Evolutionary conservation across 2,888 invertebrate species (phyloP).

Genomic region (Melieria omissa): DNA sequence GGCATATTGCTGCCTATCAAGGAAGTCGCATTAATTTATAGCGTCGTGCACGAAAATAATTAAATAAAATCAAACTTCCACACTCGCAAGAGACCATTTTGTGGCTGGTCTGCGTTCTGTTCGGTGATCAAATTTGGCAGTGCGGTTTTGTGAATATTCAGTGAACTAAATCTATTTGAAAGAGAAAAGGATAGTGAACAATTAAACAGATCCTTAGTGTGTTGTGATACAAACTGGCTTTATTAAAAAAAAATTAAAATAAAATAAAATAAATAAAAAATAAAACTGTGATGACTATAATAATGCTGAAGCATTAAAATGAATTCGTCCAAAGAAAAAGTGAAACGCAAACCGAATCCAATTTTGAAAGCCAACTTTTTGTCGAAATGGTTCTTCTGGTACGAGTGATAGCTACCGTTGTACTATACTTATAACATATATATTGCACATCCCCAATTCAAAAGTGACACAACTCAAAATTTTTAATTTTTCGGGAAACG

Average conservation of each 20-base stretch:
- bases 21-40: conserved; percentile 42
- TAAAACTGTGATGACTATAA: not conserved
- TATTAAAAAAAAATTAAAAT: conserved; percentile 14
- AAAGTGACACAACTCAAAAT: too few species aligned
- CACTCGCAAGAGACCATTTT: conserved; percentile 46
- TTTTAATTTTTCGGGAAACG: too few species aligned
- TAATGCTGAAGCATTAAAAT: conserved; percentile 42
- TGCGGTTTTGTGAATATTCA: not conserved
- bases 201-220: not conserved
- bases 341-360: conserved; percentile 70
- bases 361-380: conserved; percentile 73
- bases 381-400: conserved; percentile 77
- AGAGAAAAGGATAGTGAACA: not conserved
- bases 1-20: conserved; percentile 35
- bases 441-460: too few species aligned
- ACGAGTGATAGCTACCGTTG: conserved; percentile 58
- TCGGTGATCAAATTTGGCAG: conserved; percentile 29
- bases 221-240: not conserved
- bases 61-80: conserved; percentile 46
- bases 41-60: conserved; percentile 51
- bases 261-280: not conserved
- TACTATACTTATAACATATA: not conserved
- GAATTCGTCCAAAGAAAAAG: conserved; percentile 52
- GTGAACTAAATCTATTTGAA: not conserved
- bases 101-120: conserved; percentile 38